Conservation (phyloP, 2,797 vertebrate genomes). For the Sebastes miniatus region DNA sequence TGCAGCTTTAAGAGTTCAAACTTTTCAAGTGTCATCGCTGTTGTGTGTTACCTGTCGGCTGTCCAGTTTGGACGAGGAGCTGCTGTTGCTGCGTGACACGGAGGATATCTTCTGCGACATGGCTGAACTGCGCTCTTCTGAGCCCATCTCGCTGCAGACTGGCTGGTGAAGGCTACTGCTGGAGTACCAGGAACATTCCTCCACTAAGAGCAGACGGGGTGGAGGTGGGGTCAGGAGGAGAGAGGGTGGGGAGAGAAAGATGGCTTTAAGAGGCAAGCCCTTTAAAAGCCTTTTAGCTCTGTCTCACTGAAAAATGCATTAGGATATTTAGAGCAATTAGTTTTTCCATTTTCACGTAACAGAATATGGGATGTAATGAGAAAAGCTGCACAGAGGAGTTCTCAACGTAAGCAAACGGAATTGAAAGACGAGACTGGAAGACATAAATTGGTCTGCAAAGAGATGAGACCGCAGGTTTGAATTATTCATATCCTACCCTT, state of each 20-base stretch:
- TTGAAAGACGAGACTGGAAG: conserved; percentile 16
- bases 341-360: conserved; percentile 28
- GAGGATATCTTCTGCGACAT: conserved; percentile 93
- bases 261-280: conserved; percentile 29
- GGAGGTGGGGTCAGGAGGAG: neutral
- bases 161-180: conserved; percentile 31
- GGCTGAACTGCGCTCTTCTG: conserved; percentile 86
- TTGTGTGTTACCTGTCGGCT: conserved; percentile 89
- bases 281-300: conserved; percentile 60
- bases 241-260: conserved; percentile 2
- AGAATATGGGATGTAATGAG: conserved; percentile 28
- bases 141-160: conserved; percentile 80
- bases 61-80: conserved; percentile 94
- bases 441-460: conserved; percentile 31
- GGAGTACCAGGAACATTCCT: conserved; percentile 54
- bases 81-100: conserved; percentile 94
- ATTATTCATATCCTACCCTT: conserved; percentile 52
- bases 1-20: neutral
- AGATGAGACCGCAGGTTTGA: conserved; percentile 31
- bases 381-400: conserved; percentile 27
- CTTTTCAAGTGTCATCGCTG: neutral
- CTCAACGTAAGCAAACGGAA: conserved; percentile 3
- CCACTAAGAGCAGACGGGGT: neutral
- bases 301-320: conserved; percentile 65
- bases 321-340: conserved; percentile 48